phyloP scores from a whole-genome alignment of 2,797 vertebrate species.

The Peromyscus nudipes region DNA sequence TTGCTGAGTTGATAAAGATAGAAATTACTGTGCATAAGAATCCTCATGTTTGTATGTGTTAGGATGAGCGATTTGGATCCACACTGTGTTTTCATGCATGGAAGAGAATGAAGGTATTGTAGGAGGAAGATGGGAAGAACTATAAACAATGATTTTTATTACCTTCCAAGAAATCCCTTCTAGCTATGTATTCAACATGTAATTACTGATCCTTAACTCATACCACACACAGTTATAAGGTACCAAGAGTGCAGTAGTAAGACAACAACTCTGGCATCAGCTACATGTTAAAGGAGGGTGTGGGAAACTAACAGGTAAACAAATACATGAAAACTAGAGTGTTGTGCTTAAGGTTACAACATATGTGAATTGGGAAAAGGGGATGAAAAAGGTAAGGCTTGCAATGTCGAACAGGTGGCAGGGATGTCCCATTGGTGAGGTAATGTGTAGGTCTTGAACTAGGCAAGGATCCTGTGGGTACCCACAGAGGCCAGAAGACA shows the following conservation, averaged over 20 bases:
- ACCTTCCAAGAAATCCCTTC: slow-evolving; percentile 1
- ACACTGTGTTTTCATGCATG: background rate
- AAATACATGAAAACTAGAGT: background rate
- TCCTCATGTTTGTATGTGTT: background rate
- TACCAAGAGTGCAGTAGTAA: background rate
- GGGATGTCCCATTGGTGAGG: background rate
- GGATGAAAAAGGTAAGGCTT: background rate
- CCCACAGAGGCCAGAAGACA: background rate
- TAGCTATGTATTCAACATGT: background rate
- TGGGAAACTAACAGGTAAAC: background rate
- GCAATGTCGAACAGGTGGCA: background rate
- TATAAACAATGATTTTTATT: background rate
- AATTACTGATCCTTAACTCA: background rate
- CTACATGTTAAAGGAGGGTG: background rate
- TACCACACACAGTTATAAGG: background rate
- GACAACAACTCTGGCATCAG: background rate
- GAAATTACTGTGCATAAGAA: background rate
- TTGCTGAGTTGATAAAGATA: slow-evolving; percentile 1
- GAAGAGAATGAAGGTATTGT: background rate
- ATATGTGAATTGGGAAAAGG: background rate
- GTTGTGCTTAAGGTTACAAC: background rate
- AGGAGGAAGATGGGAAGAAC: background rate
- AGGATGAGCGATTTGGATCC: background rate
- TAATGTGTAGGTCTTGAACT: background rate
- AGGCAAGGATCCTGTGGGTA: background rate